Conservation (phyloP, 2,797 vertebrate species). For the Phyllotis vaccarum region DNA sequence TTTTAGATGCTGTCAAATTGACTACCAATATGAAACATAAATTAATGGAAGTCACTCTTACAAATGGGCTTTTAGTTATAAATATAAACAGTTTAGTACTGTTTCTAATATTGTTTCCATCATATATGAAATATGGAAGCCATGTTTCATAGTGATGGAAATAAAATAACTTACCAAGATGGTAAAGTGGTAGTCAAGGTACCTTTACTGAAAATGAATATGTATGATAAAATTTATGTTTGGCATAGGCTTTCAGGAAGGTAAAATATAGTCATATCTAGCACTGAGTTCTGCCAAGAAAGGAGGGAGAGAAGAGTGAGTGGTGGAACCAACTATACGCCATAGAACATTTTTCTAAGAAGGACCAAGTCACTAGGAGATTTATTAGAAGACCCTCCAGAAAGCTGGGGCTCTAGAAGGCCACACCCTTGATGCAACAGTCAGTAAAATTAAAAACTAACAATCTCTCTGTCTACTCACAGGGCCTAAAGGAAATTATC, state of each 20-base stretch:
- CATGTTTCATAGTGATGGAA: not conserved
- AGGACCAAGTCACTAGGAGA: not conserved
- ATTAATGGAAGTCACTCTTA: not conserved
- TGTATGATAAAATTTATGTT: not conserved
- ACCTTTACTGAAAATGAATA: not conserved
- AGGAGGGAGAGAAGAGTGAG: not conserved
- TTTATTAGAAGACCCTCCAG: not conserved
- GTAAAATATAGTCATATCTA: not conserved
- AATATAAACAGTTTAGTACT: not conserved
- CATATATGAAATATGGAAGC: not conserved
- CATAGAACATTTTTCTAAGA: conserved; percentile 1
- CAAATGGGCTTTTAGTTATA: not conserved
- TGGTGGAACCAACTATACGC: not conserved
- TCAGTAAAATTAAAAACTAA: conserved; percentile 6
- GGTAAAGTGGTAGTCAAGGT: conserved; percentile 11
- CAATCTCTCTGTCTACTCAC: not conserved
- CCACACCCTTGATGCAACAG: not conserved
- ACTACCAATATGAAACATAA: not conserved
- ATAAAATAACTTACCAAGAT: not conserved
- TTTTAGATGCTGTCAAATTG: not conserved
- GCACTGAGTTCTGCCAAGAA: not conserved
- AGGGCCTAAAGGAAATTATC: not conserved
- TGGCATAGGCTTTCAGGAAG: not conserved
- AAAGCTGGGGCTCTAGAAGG: not conserved
- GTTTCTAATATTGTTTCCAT: not conserved